Evolutionary conservation across 2,888 invertebrate genomes (phyloP).

Genomic region (Plebejus melissa): DNA sequence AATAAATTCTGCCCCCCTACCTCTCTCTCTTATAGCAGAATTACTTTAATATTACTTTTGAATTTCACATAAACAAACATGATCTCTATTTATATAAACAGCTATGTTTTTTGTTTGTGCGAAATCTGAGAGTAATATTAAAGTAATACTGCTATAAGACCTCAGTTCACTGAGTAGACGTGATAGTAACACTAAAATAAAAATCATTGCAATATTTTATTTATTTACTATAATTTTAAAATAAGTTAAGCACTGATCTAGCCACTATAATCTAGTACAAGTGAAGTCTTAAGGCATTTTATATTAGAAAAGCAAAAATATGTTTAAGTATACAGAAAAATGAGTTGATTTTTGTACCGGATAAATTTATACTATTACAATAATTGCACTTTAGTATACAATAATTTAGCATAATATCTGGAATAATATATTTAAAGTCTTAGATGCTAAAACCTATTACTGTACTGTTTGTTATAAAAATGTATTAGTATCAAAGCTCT

Average conservation of each 20-base stretch:
- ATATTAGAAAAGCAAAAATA: background rate
- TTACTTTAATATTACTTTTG: too few species aligned
- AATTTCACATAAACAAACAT: too few species aligned
- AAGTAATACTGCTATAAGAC: too few species aligned
- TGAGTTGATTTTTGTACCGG: background rate
- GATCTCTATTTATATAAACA: too few species aligned
- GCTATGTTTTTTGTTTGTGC: too few species aligned
- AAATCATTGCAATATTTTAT: background rate
- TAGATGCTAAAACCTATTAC: background rate
- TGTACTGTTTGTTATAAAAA: background rate
- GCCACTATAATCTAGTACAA: background rate
- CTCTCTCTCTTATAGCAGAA: too few species aligned
- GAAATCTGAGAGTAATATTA: too few species aligned
- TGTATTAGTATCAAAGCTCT: conserved; percentile 8
- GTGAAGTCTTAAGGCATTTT: background rate
- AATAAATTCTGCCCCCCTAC: background rate
- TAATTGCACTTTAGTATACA: background rate
- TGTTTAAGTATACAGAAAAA: background rate
- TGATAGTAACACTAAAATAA: conserved; percentile 2
- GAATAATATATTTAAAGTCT: background rate
- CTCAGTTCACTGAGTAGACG: too few species aligned
- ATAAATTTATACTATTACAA: background rate
- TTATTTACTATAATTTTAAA: conserved; percentile 3
- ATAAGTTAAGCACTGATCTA: background rate
- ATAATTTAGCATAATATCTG: background rate